These are phyloP conservation scores for Nautilus pompilius DNA, from an alignment of 1,140 invertebrate genomes.

Conservation along the genomic window DNA sequence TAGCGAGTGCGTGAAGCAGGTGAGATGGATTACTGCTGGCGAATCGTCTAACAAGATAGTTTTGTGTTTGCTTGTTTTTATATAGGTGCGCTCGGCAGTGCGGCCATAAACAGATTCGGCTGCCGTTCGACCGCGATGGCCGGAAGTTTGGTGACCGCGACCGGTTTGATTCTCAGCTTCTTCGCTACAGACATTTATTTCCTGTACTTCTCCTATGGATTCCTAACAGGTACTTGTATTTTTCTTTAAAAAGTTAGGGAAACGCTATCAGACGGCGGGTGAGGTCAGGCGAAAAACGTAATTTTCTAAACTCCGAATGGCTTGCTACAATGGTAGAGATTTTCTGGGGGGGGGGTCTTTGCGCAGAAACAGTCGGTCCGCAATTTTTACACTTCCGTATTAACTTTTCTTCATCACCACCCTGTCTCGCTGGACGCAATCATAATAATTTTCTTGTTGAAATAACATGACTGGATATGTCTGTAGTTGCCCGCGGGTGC, in stretches of 20 bases:
- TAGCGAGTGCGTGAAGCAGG: no score
- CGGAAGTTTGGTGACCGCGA: conserved; percentile 77
- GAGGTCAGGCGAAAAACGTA: not conserved
- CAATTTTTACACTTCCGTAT: no score
- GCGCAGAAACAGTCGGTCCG: not conserved
- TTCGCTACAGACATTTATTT: conserved; percentile 74
- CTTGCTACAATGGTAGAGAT: not conserved
- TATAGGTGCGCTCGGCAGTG: conserved; percentile 91
- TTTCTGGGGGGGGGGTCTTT: not conserved
- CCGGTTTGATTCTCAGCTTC: conserved; percentile 73
- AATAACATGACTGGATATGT: no score
- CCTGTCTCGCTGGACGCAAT: no score
- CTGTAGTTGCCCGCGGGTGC: no score
- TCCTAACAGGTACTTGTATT: conserved; percentile 69
- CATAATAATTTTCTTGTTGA: no score
- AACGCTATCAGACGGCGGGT: no score
- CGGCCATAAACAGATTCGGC: conserved; percentile 92
- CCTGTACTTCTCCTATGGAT: conserved; percentile 82
- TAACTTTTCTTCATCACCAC: no score
- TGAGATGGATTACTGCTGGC: no score
- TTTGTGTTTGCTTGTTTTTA: conserved; percentile 28
- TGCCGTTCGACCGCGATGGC: conserved; percentile 88
- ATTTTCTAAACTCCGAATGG: not conserved
- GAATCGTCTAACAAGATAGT: no score
- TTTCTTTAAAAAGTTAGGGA: no score